Conservation (phyloP, 2,888 invertebrate genomes). For the Papilio protenor region DNA sequence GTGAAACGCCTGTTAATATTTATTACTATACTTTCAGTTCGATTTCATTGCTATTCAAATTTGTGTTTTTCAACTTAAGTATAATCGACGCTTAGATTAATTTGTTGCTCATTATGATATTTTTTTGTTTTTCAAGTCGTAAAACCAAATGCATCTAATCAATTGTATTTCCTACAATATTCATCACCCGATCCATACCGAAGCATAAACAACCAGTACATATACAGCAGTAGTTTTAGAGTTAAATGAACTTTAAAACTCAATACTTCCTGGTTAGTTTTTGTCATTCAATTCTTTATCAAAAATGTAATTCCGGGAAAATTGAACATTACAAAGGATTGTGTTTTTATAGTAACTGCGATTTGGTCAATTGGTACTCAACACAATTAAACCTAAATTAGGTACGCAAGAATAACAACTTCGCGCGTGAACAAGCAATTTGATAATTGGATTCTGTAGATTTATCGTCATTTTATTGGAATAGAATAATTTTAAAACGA, state of each 20-base stretch:
- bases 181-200: neutral
- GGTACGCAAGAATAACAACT: constrained; percentile 14
- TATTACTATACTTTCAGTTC: neutral
- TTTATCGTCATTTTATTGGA: neutral
- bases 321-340: constrained; percentile 17
- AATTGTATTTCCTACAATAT: neutral
- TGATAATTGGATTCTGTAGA: constrained; percentile 16
- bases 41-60: neutral
- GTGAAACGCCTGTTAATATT: neutral
- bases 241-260: constrained; percentile 16
- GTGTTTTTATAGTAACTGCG: constrained; percentile 18
- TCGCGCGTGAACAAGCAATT: neutral
- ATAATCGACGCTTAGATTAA: no score
- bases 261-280: constrained; percentile 10
- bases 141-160: neutral
- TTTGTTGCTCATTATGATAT: no score
- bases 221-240: neutral
- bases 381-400: constrained; percentile 23
- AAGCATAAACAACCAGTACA: neutral
- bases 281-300: neutral
- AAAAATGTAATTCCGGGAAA: constrained; percentile 14
- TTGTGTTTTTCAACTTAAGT: neutral
- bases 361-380: constrained; percentile 11
- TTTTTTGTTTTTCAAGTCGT: no score
- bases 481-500: neutral